phyloP scores from a whole-genome alignment of 2,113 vertebrate species.

The Ictalurus punctatus region DNA sequence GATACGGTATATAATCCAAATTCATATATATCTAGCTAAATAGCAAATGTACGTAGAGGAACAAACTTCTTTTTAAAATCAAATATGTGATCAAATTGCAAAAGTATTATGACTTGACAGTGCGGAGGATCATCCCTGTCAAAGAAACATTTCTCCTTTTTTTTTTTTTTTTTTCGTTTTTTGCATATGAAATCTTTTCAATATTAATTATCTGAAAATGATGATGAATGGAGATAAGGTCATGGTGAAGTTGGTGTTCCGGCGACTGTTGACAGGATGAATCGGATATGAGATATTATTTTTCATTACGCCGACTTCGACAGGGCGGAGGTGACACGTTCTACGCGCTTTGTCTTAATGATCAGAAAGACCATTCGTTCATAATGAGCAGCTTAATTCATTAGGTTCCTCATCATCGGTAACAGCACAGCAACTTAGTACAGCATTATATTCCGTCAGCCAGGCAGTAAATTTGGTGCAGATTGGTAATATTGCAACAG shows the following conservation, averaged over 20 bases:
- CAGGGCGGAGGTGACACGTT: conserved; percentile 86
- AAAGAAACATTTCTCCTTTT: conserved; percentile 65
- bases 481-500: conserved; percentile 72
- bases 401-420: conserved; percentile 82
- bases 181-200: conserved; percentile 76
- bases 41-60: background rate
- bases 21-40: background rate
- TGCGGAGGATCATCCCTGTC: conserved; percentile 52
- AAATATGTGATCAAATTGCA: conserved; percentile 47
- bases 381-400: conserved; percentile 94
- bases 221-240: conserved; percentile 93
- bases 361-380: conserved; percentile 88
- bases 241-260: conserved; percentile 71
- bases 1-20: background rate
- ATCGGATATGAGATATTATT: conserved; percentile 97
- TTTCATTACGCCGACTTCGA: conserved; percentile 90
- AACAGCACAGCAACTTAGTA: conserved; percentile 82
- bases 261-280: conserved; percentile 76
- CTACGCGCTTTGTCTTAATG: conserved; percentile 78
- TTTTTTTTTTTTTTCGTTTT: conserved; percentile 61
- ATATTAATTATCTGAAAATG: conserved; percentile 78
- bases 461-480: conserved; percentile 76
- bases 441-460: conserved; percentile 82
- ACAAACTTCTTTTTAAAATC: conserved; percentile 9
- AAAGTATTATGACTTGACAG: conserved; percentile 8